Evolutionary conservation across 2,888 invertebrate species (phyloP).

Genomic region (Oscheius onirici): DNA sequence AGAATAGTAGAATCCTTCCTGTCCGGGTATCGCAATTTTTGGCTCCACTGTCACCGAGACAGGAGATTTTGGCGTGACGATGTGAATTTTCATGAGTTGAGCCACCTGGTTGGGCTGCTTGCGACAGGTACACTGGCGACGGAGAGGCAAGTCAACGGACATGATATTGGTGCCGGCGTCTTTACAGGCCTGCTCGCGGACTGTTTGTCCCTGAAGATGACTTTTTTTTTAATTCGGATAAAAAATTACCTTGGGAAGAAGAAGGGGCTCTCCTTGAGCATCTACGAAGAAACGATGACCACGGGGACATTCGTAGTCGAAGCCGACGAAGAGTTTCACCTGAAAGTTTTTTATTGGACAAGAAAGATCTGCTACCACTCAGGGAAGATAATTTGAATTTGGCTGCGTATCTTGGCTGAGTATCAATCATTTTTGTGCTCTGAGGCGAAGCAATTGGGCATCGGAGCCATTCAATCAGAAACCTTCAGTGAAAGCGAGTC

Average conservation of each 20-base stretch:
- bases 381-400: not conserved
- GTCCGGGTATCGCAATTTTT: slow-evolving; percentile 55
- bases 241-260: slow-evolving; percentile 34
- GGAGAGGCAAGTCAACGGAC: slow-evolving; percentile 84
- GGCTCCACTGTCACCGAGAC: slow-evolving; percentile 88
- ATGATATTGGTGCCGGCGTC: slow-evolving; percentile 14
- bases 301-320: slow-evolving; percentile 95
- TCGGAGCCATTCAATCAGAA: too few relatives aligned
- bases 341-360: not conserved
- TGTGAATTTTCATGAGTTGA: slow-evolving; percentile 78
- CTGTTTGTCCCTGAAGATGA: slow-evolving; percentile 21
- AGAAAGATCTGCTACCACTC: not conserved
- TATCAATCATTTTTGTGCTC: too few relatives aligned
- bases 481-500: too few relatives aligned
- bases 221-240: not conserved
- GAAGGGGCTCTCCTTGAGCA: slow-evolving; percentile 40
- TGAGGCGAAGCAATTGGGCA: too few relatives aligned
- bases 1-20: slow-evolving; percentile 49
- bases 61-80: slow-evolving; percentile 89
- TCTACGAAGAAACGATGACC: slow-evolving; percentile 92
- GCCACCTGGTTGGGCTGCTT: slow-evolving; percentile 42
- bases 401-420: too few relatives aligned
- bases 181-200: slow-evolving; percentile 12
- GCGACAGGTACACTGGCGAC: slow-evolving; percentile 85
- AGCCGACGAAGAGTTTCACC: slow-evolving; percentile 81